Conservation (phyloP, 2,113 vertebrate genomes). For the Passer montanus region DNA sequence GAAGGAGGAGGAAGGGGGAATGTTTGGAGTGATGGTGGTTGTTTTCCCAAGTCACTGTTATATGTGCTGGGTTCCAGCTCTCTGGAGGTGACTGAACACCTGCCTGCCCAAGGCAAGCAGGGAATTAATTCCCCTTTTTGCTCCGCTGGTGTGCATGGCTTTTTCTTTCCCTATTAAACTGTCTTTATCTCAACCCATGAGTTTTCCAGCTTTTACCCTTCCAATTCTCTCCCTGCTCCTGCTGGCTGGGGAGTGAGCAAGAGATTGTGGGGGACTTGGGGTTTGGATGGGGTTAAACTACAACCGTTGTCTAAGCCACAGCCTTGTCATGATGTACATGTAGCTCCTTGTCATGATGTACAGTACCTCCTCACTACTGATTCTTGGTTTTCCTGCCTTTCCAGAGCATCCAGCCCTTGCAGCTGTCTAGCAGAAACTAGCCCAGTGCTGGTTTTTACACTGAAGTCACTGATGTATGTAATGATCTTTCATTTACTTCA, state of each 20-base stretch:
- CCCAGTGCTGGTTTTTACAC: background rate
- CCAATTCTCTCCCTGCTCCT: background rate
- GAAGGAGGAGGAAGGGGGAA: background rate
- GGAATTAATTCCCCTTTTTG: background rate
- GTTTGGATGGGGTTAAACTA: background rate
- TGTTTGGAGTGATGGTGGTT: background rate
- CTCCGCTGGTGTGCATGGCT: background rate
- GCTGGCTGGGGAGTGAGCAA: rapidly evolving
- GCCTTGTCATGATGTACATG: rapidly evolving
- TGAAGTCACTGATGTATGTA: background rate
- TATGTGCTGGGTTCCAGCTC: background rate
- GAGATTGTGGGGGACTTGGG: rapidly evolving
- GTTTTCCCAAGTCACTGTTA: background rate
- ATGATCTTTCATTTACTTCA: conserved; percentile 1
- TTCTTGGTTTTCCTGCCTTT: background rate
- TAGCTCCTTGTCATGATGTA: background rate
- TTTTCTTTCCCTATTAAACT: background rate
- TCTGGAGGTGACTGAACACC: background rate
- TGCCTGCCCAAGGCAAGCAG: background rate
- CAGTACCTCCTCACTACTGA: background rate
- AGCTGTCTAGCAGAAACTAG: background rate
- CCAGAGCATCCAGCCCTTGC: background rate
- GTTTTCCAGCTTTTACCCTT: background rate
- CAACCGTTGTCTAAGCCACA: background rate
- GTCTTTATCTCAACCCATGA: background rate